phyloP scores from a whole-genome alignment of 2,797 vertebrate species.

The Onychomys leucogaster region DNA sequence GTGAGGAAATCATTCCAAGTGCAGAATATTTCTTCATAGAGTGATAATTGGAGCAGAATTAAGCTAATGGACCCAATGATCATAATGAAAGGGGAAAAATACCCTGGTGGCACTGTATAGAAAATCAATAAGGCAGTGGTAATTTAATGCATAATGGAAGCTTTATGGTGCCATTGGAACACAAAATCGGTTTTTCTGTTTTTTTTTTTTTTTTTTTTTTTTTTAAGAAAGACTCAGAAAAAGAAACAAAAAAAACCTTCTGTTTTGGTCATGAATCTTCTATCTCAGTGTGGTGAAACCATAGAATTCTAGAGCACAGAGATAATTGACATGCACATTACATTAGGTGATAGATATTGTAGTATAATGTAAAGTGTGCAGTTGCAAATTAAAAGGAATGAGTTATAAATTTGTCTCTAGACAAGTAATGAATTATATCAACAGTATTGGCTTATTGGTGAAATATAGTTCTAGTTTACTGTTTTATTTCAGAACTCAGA shows the following conservation, averaged over 20 bases:
- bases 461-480: constrained; percentile 3
- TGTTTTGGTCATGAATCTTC: background rate
- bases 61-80: background rate
- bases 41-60: background rate
- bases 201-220: no score
- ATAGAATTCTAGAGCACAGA: background rate
- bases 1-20: background rate
- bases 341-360: background rate
- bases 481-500: background rate
- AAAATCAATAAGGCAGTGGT: background rate
- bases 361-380: background rate
- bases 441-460: background rate
- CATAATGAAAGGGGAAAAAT: background rate
- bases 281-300: background rate
- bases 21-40: background rate
- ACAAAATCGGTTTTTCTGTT: background rate
- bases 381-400: background rate
- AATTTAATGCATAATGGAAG: background rate
- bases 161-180: background rate
- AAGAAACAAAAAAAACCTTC: background rate
- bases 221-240: background rate
- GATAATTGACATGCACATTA: background rate
- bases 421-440: background rate
- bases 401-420: background rate
- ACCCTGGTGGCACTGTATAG: background rate